Base-by-base conservation (phyloP, 2,888 invertebrate species). In the Heliothis peltigera region DNA sequence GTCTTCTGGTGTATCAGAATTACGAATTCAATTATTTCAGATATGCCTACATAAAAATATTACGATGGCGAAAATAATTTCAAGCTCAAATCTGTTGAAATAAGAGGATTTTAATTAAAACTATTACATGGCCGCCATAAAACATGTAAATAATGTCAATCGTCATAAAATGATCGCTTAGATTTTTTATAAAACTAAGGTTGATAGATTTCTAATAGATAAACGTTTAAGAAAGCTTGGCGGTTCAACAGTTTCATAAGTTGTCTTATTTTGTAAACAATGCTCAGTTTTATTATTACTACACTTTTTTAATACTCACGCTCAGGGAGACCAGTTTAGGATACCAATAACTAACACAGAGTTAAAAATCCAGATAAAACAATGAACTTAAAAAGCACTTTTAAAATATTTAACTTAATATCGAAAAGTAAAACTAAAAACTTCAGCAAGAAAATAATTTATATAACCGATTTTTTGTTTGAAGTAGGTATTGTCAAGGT, bases 341-440 rank as follows among this genome's bases (percentile, higher is more conserved):
- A 62, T 21, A 65, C 63, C 46, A 57, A 61, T 46, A 8, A 19
- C 15, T 22, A 39, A 43, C 28, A 18, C 42, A 59, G 32, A 52
- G 58, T 42, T 28, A 46, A 59, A 54, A 66, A 63, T 63, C 56
- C 58, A 35, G 47, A 22, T 32, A 18, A 42, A 65, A 62, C 43
- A 61, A 52, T n/a, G 58, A 73, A 80, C 64, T 72, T 64, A 63
- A 59, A 71, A 74, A 51, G 1, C 71, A 75, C 75, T 75, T 68
- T 52, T 1, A 49, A 59, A 48, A 46, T 35, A 48, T 28, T 52
- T 17, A 39, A 28, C 7, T 51, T 21, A 44, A 57, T 19, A 47
- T 52, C 35, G 5, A 15, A 58, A 70, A 28, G 12, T 60, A 59
- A n/a, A 61, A 64, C 42, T 32, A 22, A 48, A 17, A 67, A 62